Evolutionary conservation across 2,888 invertebrate genomes (phyloP).

Genomic region (Opisthograptis luteolata): DNA sequence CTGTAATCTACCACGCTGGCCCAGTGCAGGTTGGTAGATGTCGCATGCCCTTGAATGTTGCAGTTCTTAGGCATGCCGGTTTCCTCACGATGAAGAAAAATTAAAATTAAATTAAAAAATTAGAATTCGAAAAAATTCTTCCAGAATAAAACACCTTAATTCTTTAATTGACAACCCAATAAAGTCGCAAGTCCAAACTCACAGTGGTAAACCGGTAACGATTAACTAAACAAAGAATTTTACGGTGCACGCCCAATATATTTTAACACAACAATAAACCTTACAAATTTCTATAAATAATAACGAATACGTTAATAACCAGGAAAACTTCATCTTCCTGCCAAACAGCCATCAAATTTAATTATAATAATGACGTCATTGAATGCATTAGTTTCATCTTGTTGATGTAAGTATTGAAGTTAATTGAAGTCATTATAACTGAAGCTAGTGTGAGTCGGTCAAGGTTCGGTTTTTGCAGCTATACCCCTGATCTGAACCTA

Average conservation of each 20-base stretch:
- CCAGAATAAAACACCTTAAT: no score
- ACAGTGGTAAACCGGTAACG: constrained; percentile 17
- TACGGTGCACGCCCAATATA: constrained; percentile 28
- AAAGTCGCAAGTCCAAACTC: constrained; percentile 25
- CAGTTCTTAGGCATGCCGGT: no score
- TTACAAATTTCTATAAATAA: constrained; percentile 15
- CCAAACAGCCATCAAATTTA: constrained; percentile 6
- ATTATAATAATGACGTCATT: constrained; percentile 25
- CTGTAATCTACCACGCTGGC: no score
- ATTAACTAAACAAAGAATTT: constrained; percentile 38
- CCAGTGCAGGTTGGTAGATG: no score
- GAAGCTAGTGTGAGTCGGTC: constrained; percentile 7
- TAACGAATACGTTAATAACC: constrained; percentile 20
- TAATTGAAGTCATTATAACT: constrained; percentile 13
- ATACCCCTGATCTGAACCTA: constrained; percentile 10
- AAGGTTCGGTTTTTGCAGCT: constrained; percentile 18
- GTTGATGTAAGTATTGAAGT: constrained; percentile 8
- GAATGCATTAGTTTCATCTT: constrained; percentile 20
- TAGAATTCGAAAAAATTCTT: no score
- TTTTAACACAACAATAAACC: constrained; percentile 24
- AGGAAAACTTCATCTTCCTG: constrained; percentile 21
- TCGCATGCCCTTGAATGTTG: no score
- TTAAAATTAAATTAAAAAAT: no score
- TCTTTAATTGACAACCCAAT: no score
- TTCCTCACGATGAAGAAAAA: no score